Evolutionary conservation across 1,140 invertebrate genomes (phyloP).

Genomic region (Eurosta solidaginis): DNA sequence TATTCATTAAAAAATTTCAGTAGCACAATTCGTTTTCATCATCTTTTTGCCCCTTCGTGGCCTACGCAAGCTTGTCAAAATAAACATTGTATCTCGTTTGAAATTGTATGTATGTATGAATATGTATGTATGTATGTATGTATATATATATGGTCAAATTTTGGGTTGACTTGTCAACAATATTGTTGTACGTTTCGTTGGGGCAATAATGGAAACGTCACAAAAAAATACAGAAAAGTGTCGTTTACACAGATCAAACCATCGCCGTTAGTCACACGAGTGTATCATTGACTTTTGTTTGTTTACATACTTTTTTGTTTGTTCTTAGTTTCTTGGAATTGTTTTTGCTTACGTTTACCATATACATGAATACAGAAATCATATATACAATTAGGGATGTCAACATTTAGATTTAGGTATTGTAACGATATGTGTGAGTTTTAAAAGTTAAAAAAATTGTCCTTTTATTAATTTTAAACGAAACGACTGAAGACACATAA

Average conservation of each 20-base stretch:
- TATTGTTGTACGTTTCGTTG: neutral
- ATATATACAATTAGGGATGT: neutral
- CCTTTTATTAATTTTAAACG: no score
- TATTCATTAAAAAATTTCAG: constrained; percentile 8
- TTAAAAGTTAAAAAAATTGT: no score
- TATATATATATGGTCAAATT: neutral
- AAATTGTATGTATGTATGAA: neutral
- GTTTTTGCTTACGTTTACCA: neutral
- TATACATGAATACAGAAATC: neutral
- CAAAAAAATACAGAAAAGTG: neutral
- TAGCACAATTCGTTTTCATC: neutral
- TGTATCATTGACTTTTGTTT: no score
- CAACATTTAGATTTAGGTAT: no score
- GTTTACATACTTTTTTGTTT: neutral
- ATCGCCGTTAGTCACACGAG: no score
- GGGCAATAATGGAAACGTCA: neutral
- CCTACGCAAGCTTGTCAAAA: neutral
- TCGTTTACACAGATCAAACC: neutral
- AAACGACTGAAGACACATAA: no score
- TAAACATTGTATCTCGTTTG: no score
- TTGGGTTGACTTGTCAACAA: neutral
- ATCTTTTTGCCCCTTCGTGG: neutral
- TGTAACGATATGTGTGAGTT: no score
- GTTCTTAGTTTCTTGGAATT: no score
- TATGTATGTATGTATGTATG: neutral